A percentile compares a stretch with the other conserved stretches of the same genome.
These are phyloP conservation scores for Ursus arctos DNA, from an alignment of 2,113 vertebrate species.

Conservation along the genomic window DNA sequence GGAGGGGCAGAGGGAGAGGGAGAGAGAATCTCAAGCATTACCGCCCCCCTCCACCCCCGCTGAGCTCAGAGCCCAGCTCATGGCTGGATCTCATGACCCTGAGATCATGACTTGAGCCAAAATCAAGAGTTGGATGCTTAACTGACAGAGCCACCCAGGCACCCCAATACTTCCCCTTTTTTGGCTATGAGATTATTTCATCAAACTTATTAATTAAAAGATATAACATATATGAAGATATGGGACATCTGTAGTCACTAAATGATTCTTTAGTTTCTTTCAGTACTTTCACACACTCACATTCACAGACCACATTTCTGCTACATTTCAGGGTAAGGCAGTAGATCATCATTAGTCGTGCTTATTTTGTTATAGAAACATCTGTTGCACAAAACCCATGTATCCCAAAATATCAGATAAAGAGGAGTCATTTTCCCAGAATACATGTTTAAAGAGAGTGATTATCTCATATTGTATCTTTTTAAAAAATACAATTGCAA, in stretches of 20 bases:
- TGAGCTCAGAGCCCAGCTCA: neutral
- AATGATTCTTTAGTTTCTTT: neutral
- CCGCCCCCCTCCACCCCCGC: neutral
- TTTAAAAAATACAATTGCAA: conserved; percentile 45
- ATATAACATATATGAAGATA: neutral
- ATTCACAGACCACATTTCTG: neutral
- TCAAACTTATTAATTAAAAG: conserved; percentile 16
- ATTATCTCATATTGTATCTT: conserved; percentile 34
- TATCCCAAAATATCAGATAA: conserved; percentile 32
- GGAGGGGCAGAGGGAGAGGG: neutral
- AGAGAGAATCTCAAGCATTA: neutral
- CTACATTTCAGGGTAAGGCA: neutral
- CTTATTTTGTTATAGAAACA: neutral
- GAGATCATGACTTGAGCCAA: neutral
- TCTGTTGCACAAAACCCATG: neutral
- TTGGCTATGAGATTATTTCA: conserved; percentile 9
- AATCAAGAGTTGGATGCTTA: neutral
- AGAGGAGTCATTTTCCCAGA: neutral
- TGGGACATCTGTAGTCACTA: neutral
- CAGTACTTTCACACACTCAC: neutral
- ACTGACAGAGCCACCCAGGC: neutral
- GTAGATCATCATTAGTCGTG: neutral
- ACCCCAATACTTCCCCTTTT: neutral
- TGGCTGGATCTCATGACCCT: neutral
- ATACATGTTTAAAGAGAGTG: conserved; percentile 6